Percentiles rank a stretch among this genome's conserved stretches.
Evolutionary conservation across 2,113 vertebrate species (phyloP).

Genomic region (Aptenodytes patagonicus): DNA sequence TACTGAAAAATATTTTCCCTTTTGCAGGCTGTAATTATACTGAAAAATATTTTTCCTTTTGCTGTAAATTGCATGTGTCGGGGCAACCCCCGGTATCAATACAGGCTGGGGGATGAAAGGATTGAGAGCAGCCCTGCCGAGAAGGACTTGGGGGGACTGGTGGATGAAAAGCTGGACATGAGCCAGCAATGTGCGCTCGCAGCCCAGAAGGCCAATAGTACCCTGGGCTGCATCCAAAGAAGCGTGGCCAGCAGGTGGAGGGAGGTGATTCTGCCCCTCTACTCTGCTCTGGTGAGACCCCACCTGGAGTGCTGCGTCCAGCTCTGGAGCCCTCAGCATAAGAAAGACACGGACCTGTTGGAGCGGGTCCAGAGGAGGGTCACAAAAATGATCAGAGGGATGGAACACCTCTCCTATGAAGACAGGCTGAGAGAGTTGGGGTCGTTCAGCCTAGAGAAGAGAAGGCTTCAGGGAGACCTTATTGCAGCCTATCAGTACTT

Average conservation of each 20-base stretch:
- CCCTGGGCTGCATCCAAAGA: not conserved
- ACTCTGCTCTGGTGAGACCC: not conserved
- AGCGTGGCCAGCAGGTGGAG: not conserved
- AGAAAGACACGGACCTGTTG: not conserved
- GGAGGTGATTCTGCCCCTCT: not conserved
- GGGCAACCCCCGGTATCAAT: not conserved
- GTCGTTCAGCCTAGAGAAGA: not conserved
- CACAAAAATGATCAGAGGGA: not conserved
- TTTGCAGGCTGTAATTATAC: not conserved
- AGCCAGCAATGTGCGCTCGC: accelerated
- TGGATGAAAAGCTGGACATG: not conserved
- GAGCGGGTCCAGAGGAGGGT: not conserved
- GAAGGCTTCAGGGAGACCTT: not conserved
- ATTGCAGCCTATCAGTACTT: not conserved
- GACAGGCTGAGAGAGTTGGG: not conserved
- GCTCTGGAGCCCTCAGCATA: not conserved
- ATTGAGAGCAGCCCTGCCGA: not conserved
- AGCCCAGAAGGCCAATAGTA: not conserved
- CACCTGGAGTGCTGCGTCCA: not conserved
- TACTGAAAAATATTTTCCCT: not conserved
- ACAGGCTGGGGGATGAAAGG: not conserved
- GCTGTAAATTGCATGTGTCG: not conserved
- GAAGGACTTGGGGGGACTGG: not conserved
- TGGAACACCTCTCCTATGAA: too few relatives aligned
- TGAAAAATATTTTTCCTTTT: not conserved